phyloP scores from a whole-genome alignment of 2,113 vertebrate species.

The Chinchilla lanigera region DNA sequence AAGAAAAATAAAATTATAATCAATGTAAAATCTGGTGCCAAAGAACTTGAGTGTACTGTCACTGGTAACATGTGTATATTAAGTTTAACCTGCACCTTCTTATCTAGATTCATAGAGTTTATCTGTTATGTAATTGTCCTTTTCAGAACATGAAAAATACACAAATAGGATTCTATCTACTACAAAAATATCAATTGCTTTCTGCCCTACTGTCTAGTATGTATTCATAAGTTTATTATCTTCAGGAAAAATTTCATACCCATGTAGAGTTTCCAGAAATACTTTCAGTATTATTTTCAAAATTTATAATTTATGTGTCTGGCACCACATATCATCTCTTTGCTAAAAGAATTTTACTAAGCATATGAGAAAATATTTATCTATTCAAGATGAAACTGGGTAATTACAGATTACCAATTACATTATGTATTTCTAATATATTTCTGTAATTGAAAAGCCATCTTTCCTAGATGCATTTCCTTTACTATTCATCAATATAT shows the following conservation, averaged over 20 bases:
- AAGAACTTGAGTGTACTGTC: not conserved
- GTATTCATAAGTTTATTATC: slow-evolving; percentile 49
- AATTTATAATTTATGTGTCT: not conserved
- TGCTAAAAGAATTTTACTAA: slow-evolving; percentile 14
- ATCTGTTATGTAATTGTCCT: not conserved
- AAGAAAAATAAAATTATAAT: not conserved
- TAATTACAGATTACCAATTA: slow-evolving; percentile 6
- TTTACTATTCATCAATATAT: not conserved
- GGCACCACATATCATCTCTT: not conserved
- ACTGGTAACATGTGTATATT: not conserved
- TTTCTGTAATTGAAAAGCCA: slow-evolving; percentile 21
- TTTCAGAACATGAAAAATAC: slow-evolving; percentile 24
- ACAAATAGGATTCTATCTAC: not conserved
- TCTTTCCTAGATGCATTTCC: not conserved
- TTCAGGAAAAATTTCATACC: slow-evolving; percentile 14
- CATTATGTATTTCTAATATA: not conserved
- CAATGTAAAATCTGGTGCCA: not conserved
- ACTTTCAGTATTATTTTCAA: slow-evolving; percentile 3
- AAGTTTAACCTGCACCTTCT: not conserved
- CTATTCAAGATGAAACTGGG: not conserved
- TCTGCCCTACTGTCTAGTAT: not conserved
- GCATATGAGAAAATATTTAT: slow-evolving; percentile 5
- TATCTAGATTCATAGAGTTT: not conserved
- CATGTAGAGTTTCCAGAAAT: slow-evolving; percentile 14
- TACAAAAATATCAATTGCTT: slow-evolving; percentile 40